These are phyloP conservation scores for Thrips palmi DNA, from an alignment of 1,140 invertebrate species.

Conservation along the genomic window DNA sequence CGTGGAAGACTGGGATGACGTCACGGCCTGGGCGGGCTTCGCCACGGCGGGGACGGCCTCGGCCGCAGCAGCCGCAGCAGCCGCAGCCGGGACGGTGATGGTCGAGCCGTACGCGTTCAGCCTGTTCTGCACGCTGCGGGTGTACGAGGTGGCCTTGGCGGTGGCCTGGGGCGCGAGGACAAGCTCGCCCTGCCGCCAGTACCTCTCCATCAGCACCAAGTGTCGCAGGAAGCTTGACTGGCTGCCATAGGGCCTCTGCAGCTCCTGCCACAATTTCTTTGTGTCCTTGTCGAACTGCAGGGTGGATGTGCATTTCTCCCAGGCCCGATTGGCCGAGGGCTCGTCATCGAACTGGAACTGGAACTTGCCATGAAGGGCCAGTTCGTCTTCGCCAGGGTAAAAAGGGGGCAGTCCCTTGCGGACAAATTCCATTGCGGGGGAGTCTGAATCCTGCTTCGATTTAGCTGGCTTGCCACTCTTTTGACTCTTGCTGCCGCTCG, in stretches of 20 bases:
- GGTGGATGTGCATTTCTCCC: conserved; percentile 57
- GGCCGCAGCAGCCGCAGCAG: neutral
- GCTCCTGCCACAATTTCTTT: conserved; percentile 54
- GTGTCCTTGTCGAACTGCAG: conserved; percentile 68
- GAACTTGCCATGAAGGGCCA: conserved; percentile 52
- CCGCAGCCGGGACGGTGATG: conserved; percentile 2
- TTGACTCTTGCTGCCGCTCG: no score
- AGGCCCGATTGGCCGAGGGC: conserved; percentile 19
- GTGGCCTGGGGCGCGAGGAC: conserved; percentile 49
- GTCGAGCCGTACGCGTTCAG: conserved; percentile 40
- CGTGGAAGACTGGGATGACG: neutral
- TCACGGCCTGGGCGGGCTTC: neutral
- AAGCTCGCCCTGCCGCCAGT: conserved; percentile 48
- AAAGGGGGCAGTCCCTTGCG: conserved; percentile 4
- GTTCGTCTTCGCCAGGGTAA: conserved; percentile 60
- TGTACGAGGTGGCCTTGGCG: conserved; percentile 52
- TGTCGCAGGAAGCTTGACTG: conserved; percentile 65
- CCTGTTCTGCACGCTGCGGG: conserved; percentile 57
- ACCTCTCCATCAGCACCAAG: conserved; percentile 61
- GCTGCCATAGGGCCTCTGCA: conserved; percentile 68
- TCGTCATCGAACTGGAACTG: conserved; percentile 28
- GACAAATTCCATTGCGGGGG: no score
- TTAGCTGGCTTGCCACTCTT: no score
- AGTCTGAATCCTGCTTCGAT: no score
- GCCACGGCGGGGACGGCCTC: neutral